Evolutionary conservation across 2,888 invertebrate genomes (phyloP), one percentile per base, ranked within the genome.

Genomic region (Brachyptera putata): DNA sequence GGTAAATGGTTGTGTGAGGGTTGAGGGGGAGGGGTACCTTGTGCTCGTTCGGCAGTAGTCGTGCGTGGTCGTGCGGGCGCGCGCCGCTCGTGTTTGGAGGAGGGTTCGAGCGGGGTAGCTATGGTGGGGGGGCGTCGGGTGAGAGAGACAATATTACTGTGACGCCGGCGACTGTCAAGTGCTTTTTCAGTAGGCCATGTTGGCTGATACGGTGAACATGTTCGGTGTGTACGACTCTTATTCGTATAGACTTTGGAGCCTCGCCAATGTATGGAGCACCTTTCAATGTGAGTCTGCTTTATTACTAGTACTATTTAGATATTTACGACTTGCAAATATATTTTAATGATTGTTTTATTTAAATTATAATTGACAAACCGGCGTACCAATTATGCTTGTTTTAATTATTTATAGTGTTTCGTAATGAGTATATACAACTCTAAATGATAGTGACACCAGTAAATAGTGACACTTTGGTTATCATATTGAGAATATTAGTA

Each of bases 191-290:
- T 86, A 82, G 83, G 86, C 84, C 84, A 87, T 87, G 86, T 87
- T 87, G 83, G 86, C 86, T 83, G 84, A 84, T 79, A 81, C 83
- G 81, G 85, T 80, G 79, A 84, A 82, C 80, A 86, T 84, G 85
- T 84, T 83, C 81, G 84, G 83, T 75, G 83, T 83, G 79, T 84
- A 84, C 80, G 85, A 85, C 79, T 85, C 84, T 80, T 86, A 85
- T 79, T 85, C 85, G 76, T 85, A 85, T 79, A 82, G 85, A 76
- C 82, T 86, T 76, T 85, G 85, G 85, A 85, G 84, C 80, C 79
- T 86, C 77, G 85, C 85, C 79, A 85, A 85, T 79, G 84, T 85
- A 72, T 85, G 85, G 85, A 84, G 83, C 79, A 83, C 82, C 80
- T 84, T 83, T 77, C 84, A 84, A 80, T 82, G 85, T 85, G 81